phyloP scores from a whole-genome alignment of 2,888 invertebrate genomes.

The Hyposoter didymator region DNA sequence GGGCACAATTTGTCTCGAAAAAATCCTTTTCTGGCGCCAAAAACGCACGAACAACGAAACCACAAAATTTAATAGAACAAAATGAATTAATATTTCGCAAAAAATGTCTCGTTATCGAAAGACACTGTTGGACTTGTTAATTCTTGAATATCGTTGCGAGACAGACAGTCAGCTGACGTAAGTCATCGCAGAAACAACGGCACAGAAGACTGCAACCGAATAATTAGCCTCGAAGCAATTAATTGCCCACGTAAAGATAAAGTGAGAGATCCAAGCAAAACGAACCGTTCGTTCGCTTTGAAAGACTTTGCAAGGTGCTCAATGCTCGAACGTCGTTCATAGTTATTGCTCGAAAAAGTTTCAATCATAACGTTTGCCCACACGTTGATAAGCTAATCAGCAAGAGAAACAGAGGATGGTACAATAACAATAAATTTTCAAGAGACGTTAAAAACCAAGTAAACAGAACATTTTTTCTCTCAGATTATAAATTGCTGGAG shows the following conservation, averaged over 20 bases:
- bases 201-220: not conserved
- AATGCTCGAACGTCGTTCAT: not conserved
- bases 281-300: not conserved
- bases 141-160: conserved; percentile 17
- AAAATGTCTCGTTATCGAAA: not conserved
- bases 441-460: not conserved
- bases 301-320: not conserved
- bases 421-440: not conserved
- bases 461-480: not conserved
- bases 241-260: conserved; percentile 12
- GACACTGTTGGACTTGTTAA: not conserved
- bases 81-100: not conserved
- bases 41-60: not conserved
- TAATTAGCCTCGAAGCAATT: conserved; percentile 26
- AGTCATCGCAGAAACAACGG: conserved; percentile 41
- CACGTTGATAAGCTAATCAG: conserved; percentile 42
- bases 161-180: conserved; percentile 42
- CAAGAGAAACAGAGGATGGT: not conserved
- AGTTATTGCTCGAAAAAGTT: not conserved
- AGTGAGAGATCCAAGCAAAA: not conserved
- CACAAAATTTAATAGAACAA: not conserved
- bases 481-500: not conserved
- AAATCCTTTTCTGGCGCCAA: not conserved
- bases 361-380: conserved; percentile 30
- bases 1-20: too few species aligned